phyloP scores from a whole-genome alignment of 2,797 vertebrate species.

The Cossypha dichroa region DNA sequence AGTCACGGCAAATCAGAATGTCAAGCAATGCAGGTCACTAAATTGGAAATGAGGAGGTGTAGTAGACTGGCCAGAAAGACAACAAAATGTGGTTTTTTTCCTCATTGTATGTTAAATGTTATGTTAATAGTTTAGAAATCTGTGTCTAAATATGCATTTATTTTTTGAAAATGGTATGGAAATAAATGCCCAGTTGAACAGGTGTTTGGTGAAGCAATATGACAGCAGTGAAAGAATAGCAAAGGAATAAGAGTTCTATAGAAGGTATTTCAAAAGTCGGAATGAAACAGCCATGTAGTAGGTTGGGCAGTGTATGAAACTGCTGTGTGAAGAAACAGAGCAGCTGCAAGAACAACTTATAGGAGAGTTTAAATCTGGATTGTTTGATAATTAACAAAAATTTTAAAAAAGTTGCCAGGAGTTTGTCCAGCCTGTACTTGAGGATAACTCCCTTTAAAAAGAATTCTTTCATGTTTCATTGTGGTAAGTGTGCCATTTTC shows the following conservation, averaged over 20 bases:
- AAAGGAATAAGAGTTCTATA: not conserved
- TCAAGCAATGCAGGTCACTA: not conserved
- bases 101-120: not conserved
- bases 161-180: not conserved
- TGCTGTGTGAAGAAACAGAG: not conserved
- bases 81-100: not conserved
- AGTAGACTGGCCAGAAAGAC: not conserved
- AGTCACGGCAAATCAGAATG: not conserved
- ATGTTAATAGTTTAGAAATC: not conserved
- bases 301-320: not conserved
- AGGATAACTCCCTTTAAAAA: not conserved
- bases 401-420: not conserved
- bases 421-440: not conserved
- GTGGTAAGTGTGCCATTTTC: not conserved
- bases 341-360: not conserved
- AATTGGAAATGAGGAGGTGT: not conserved
- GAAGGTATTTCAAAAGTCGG: not conserved
- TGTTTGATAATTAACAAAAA: not conserved
- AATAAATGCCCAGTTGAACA: not conserved
- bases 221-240: not conserved
- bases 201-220: not conserved
- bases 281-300: not conserved
- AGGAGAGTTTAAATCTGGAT: not conserved
- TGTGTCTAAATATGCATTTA: not conserved
- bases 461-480: not conserved